phyloP scores from a whole-genome alignment of 1,140 invertebrate genomes.

The Diorhabda carinulata region DNA sequence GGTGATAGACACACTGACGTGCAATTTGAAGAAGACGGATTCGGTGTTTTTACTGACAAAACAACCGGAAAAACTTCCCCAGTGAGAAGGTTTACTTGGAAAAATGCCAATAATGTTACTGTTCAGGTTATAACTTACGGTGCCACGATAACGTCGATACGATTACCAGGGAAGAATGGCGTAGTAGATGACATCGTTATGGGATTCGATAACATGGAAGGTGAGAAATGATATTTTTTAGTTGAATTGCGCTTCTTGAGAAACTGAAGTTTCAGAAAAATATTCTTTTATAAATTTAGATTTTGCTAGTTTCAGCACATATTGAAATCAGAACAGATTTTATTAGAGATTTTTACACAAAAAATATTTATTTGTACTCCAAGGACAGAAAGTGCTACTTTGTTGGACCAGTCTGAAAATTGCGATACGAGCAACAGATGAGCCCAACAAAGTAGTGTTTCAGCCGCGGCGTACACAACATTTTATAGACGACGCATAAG shows the following conservation, averaged over 20 bases:
- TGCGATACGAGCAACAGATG: too few relatives aligned
- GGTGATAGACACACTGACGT: conserved; percentile 18
- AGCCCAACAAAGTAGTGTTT: too few relatives aligned
- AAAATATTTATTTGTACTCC: background rate
- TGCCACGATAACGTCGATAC: conserved; percentile 72
- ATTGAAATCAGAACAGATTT: too few relatives aligned
- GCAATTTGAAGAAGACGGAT: conserved; percentile 41
- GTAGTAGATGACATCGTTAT: conserved; percentile 66
- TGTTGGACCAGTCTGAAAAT: too few relatives aligned
- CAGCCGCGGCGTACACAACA: too few relatives aligned
- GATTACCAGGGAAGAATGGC: conserved; percentile 67
- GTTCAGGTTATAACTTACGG: conserved; percentile 71
- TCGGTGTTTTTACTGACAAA: conserved; percentile 36
- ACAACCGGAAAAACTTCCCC: conserved; percentile 32
- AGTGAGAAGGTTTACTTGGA: conserved; percentile 56
- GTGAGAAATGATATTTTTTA: conserved; percentile 40
- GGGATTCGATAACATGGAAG: conserved; percentile 72
- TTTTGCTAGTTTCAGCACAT: too few relatives aligned
- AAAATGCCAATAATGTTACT: conserved; percentile 54
- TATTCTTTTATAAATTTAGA: too few relatives aligned
- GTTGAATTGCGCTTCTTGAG: background rate
- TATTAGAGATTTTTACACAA: background rate
- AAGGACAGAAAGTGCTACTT: too few relatives aligned
- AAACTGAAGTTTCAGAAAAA: background rate
- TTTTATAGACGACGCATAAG: too few relatives aligned